Percentiles rank a stretch among this genome's conserved stretches.
Conservation (phyloP, 2,113 vertebrate species). For the Lethenteron reissneri region DNA sequence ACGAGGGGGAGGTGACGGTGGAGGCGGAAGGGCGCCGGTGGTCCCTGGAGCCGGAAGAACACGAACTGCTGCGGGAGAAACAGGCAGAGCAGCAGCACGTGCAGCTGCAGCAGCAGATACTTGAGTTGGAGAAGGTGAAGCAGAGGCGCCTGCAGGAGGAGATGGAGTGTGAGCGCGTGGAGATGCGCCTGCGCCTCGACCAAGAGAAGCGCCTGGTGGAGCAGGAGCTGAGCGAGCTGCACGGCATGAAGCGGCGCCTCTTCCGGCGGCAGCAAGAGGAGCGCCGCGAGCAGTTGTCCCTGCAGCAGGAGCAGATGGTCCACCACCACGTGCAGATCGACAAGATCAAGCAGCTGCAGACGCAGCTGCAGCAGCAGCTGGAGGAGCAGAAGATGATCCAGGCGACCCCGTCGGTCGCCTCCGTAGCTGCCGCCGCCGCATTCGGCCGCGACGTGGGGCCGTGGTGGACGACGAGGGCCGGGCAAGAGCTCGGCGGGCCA, state of each 20-base stretch:
- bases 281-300: constrained; percentile 60
- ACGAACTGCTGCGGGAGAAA: too few species aligned
- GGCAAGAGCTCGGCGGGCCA: background rate
- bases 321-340: constrained; percentile 85
- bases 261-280: constrained; percentile 86
- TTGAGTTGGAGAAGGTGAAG: constrained; percentile 74
- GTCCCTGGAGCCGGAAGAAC: constrained; percentile 10
- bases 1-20: constrained; percentile 14
- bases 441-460: too few species aligned
- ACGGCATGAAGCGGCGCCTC: constrained; percentile 89
- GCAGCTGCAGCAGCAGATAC: constrained; percentile 62
- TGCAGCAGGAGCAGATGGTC: constrained; percentile 85
- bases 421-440: too few species aligned
- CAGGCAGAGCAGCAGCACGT: constrained; percentile 63
- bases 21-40: constrained; percentile 19
- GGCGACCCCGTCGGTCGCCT: background rate
- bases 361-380: constrained; percentile 82
- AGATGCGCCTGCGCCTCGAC: constrained; percentile 74
- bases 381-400: constrained; percentile 62
- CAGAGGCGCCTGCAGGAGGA: constrained; percentile 79
- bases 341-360: constrained; percentile 86
- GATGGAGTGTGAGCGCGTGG: constrained; percentile 65
- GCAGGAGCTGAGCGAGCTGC: constrained; percentile 76
- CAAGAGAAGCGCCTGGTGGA: constrained; percentile 88
- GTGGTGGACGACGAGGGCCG: too few species aligned